These are phyloP conservation scores for Caenorhabditis wallacei DNA, from an alignment of 2,888 invertebrate genomes.

Conservation along the genomic window DNA sequence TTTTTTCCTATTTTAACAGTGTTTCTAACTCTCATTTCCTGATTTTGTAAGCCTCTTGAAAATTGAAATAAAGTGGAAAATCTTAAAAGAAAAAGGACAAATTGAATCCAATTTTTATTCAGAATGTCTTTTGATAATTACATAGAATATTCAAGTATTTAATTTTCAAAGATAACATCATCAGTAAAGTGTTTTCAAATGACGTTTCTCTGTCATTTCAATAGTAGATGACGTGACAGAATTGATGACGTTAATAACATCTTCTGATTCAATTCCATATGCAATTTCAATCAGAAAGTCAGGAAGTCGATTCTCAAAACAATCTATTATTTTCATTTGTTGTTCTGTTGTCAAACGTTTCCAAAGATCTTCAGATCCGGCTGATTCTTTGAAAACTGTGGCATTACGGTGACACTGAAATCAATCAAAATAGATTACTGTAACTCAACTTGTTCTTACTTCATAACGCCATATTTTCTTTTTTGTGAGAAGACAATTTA, in stretches of 20 bases:
- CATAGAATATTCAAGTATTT: conserved; percentile 19
- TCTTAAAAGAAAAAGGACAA: too few species aligned
- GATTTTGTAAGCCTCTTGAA: too few species aligned
- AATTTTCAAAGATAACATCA: not conserved
- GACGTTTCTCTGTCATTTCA: not conserved
- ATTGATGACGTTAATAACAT: conserved; percentile 14
- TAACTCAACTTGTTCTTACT: not conserved
- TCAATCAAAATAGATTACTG: not conserved
- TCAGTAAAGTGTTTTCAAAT: conserved; percentile 24
- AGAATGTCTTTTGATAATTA: conserved; percentile 12
- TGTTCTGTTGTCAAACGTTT: conserved; percentile 3
- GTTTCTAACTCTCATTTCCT: too few species aligned
- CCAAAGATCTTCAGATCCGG: conserved; percentile 13
- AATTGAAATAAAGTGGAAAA: too few species aligned
- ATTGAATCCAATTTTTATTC: not conserved
- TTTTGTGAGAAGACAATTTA: conserved; percentile 42
- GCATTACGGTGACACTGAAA: conserved; percentile 18
- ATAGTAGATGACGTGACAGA: not conserved
- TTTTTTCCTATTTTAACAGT: too few species aligned
- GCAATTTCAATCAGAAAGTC: conserved; percentile 27
- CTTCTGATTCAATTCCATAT: conserved; percentile 15
- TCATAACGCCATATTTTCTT: conserved; percentile 42
- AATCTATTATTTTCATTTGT: conserved; percentile 17
- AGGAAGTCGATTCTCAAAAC: conserved; percentile 44
- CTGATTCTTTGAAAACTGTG: conserved; percentile 8